phyloP scores from a whole-genome alignment of 2,797 vertebrate species.

The Mus spretus region DNA sequence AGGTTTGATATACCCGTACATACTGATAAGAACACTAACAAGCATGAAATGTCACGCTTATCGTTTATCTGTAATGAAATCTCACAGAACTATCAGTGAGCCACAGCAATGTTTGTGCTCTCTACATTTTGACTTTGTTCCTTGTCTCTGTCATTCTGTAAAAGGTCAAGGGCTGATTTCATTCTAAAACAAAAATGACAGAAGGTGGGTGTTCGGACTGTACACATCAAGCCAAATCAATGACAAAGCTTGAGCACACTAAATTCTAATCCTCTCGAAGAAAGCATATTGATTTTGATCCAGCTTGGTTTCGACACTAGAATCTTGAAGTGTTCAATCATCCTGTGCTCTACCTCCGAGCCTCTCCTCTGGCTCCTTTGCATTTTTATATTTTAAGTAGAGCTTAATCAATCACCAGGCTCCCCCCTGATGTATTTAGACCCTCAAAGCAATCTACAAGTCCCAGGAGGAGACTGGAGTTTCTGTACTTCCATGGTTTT shows the following conservation, averaged over 20 bases:
- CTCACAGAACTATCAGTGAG: neutral
- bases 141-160: neutral
- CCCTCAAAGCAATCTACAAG: neutral
- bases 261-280: neutral
- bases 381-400: neutral
- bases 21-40: neutral
- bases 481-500: neutral
- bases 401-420: neutral
- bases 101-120: neutral
- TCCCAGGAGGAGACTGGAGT: neutral
- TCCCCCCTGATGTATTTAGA: too few species aligned
- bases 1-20: neutral
- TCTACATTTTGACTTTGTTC: neutral
- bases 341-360: neutral
- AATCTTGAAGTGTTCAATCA: too few species aligned
- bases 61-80: slow-evolving; percentile 24
- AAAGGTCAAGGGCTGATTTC: neutral
- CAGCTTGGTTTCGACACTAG: neutral
- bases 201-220: neutral
- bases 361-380: neutral
- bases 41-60: neutral
- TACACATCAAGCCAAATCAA: neutral
- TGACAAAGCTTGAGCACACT: neutral
- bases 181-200: neutral
- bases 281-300: neutral